These are phyloP conservation scores for Adelognathus sp. DNA, from an alignment of 2,888 invertebrate genomes.

Conservation along the genomic window DNA sequence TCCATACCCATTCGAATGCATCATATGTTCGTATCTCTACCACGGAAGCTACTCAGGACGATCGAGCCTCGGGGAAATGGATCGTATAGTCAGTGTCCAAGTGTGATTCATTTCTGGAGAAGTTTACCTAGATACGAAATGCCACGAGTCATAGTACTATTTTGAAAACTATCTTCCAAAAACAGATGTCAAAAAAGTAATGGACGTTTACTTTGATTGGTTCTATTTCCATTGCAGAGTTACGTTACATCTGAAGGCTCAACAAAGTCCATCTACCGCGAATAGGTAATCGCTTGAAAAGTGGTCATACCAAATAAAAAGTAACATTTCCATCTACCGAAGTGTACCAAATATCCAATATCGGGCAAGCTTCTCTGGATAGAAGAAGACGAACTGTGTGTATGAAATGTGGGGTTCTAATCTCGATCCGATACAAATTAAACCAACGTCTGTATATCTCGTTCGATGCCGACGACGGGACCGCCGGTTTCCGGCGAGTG, in stretches of 20 bases:
- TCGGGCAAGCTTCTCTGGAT: background rate
- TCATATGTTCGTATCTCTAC: background rate
- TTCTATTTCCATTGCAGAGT: too few species aligned
- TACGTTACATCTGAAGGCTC: background rate
- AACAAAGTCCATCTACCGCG: background rate
- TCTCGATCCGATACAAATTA: slow-evolving; percentile 38
- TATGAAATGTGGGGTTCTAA: background rate
- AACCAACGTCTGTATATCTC: slow-evolving; percentile 21
- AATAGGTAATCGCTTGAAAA: too few species aligned
- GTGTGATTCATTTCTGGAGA: slow-evolving; percentile 2
- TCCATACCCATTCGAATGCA: slow-evolving; percentile 8
- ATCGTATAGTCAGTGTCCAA: slow-evolving; percentile 28
- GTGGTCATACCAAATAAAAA: too few species aligned
- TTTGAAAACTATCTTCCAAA: too few species aligned
- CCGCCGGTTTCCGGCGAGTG: slow-evolving; percentile 44
- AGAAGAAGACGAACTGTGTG: background rate
- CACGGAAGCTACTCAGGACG: slow-evolving; percentile 19
- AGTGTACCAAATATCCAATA: background rate
- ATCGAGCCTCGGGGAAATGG: slow-evolving; percentile 36
- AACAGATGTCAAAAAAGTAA: too few species aligned
- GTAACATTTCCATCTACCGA: background rate
- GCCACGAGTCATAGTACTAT: too few species aligned
- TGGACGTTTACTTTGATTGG: too few species aligned
- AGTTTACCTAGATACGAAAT: background rate
- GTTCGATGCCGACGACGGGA: slow-evolving; percentile 2